Conservation (phyloP, 2,888 invertebrate species). For the Rhopalosiphum nymphaeae region DNA sequence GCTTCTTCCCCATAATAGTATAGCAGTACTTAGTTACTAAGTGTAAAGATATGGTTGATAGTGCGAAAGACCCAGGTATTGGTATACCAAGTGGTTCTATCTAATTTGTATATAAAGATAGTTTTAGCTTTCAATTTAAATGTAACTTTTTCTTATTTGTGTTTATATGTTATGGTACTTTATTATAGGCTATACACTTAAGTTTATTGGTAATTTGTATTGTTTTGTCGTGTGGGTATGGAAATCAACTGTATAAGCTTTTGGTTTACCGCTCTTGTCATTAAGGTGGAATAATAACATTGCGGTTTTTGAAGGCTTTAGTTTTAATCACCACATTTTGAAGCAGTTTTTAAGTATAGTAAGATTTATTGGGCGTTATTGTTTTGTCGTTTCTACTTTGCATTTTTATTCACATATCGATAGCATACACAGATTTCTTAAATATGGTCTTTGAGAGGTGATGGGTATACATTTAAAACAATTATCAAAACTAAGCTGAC, state of each 20-base stretch:
- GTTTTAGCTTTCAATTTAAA: not conserved
- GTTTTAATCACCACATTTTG: not conserved
- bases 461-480: not conserved
- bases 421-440: not conserved
- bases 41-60: too few species aligned
- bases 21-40: not conserved
- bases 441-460: not conserved
- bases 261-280: not conserved
- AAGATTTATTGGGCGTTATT: not conserved
- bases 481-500: not conserved
- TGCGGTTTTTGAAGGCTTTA: conserved; percentile 9
- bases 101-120: not conserved
- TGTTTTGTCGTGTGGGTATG: not conserved
- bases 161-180: not conserved
- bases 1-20: not conserved
- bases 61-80: not conserved
- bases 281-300: not conserved
- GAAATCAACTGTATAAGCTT: not conserved
- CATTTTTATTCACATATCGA: conserved; percentile 8
- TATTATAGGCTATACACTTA: not conserved
- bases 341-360: conserved; percentile 12
- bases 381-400: not conserved
- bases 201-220: not conserved
- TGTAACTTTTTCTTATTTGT: not conserved
- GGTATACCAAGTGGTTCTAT: not conserved